A percentile compares a stretch with the other conserved stretches of the same genome.
Evolutionary conservation across 1,140 invertebrate species (phyloP).

Genomic region (Physella acuta): DNA sequence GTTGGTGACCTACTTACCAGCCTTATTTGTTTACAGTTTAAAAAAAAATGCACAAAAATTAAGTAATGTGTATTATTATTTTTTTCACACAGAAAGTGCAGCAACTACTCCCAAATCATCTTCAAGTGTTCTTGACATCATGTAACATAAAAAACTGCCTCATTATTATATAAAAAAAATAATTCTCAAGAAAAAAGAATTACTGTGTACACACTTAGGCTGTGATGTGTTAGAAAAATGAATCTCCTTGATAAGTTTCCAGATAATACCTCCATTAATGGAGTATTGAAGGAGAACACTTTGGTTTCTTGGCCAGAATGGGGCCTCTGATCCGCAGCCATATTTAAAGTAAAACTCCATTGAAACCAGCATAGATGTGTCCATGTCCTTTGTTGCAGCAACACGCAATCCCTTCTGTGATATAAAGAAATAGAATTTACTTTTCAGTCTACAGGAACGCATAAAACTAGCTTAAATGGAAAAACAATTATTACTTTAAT

Average conservation of each 20-base stretch:
- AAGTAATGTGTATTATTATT: neutral
- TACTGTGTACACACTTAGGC: conserved; percentile 40
- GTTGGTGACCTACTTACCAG: too few species aligned
- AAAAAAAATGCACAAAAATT: neutral
- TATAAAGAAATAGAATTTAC: too few species aligned
- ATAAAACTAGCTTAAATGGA: too few species aligned
- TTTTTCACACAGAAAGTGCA: neutral
- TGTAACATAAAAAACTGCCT: too few species aligned
- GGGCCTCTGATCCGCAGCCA: conserved; percentile 49
- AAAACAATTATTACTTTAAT: too few species aligned
- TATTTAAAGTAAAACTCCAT: conserved; percentile 60
- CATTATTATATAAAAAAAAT: too few species aligned
- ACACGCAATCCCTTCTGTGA: conserved; percentile 46
- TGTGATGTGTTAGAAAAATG: conserved; percentile 52
- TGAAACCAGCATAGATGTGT: conserved; percentile 57
- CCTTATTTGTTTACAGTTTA: too few species aligned
- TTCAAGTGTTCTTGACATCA: conserved; percentile 37
- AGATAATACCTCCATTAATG: conserved; percentile 61
- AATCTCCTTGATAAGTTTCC: conserved; percentile 59
- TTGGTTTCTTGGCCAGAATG: conserved; percentile 49
- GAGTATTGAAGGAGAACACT: conserved; percentile 62
- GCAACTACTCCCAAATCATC: conserved; percentile 47
- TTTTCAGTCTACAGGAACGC: too few species aligned
- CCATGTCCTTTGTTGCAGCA: conserved; percentile 59
- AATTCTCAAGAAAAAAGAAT: too few species aligned